These are phyloP conservation scores for Caenorhabditis sp. DNA, from an alignment of 2,888 invertebrate species.

Conservation along the genomic window DNA sequence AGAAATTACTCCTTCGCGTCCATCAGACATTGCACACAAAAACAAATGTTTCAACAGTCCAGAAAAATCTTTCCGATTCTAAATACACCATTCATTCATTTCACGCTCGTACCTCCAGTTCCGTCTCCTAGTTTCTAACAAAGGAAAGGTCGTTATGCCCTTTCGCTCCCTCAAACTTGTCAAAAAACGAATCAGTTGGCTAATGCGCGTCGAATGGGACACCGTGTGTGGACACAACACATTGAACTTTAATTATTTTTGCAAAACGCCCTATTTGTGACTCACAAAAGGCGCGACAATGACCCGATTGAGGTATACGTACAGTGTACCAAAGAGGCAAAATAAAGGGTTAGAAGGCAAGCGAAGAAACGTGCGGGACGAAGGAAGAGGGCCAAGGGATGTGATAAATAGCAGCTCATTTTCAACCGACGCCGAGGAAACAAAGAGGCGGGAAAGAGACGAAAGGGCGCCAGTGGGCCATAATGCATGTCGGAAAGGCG, in stretches of 20 bases:
- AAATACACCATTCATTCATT: conserved; percentile 6
- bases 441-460: conserved; percentile 7
- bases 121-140: conserved; percentile 20
- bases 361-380: background rate
- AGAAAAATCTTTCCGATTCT: background rate
- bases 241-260: conserved; percentile 56
- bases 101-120: conserved; percentile 11
- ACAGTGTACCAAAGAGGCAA: conserved; percentile 5
- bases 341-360: conserved; percentile 5
- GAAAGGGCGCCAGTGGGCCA: conserved; percentile 6
- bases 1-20: too few relatives aligned
- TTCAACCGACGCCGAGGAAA: conserved; percentile 1
- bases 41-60: too few relatives aligned
- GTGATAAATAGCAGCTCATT: conserved; percentile 53
- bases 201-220: conserved; percentile 24
- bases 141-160: conserved; percentile 29
- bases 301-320: conserved; percentile 8
- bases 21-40: too few relatives aligned
- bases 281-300: conserved; percentile 34
- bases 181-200: conserved; percentile 30
- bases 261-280: conserved; percentile 28
- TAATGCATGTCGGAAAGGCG: conserved; percentile 13
- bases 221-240: conserved; percentile 14
- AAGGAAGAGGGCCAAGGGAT: background rate
- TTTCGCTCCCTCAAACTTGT: conserved; percentile 19